These are phyloP conservation scores for Pelmatolapia mariae DNA, from an alignment of 2,113 vertebrate species.

Conservation along the genomic window DNA sequence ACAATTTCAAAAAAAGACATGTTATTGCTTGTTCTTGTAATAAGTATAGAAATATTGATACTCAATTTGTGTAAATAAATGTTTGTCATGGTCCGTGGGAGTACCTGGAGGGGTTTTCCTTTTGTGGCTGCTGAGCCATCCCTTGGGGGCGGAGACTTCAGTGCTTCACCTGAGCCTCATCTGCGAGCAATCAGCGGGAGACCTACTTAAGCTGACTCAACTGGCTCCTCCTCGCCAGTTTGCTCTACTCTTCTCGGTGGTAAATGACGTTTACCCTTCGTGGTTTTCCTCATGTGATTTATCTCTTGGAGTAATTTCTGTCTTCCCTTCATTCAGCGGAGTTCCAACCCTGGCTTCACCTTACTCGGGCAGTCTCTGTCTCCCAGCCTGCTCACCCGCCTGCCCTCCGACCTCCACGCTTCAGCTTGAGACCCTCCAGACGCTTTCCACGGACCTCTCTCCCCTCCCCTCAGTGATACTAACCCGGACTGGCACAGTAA, in stretches of 20 bases:
- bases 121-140: background rate
- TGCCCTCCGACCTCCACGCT: no score
- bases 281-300: fast-evolving
- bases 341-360: background rate
- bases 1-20: background rate
- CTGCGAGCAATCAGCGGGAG: no score
- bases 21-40: background rate
- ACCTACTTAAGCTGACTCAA: no score
- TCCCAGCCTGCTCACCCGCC: background rate
- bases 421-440: no score
- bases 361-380: background rate
- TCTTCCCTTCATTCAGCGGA: background rate
- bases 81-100: background rate
- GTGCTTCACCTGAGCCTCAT: background rate
- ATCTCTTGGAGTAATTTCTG: background rate
- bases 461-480: no score
- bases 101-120: background rate
- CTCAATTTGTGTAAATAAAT: background rate
- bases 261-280: fast-evolving
- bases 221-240: no score
- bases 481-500: no score
- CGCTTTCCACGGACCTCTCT: no score
- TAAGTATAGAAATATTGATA: background rate
- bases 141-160: background rate
- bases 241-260: fast-evolving